phyloP scores from a whole-genome alignment of 2,888 invertebrate genomes.

The Sinopyrophorus schimmeli region DNA sequence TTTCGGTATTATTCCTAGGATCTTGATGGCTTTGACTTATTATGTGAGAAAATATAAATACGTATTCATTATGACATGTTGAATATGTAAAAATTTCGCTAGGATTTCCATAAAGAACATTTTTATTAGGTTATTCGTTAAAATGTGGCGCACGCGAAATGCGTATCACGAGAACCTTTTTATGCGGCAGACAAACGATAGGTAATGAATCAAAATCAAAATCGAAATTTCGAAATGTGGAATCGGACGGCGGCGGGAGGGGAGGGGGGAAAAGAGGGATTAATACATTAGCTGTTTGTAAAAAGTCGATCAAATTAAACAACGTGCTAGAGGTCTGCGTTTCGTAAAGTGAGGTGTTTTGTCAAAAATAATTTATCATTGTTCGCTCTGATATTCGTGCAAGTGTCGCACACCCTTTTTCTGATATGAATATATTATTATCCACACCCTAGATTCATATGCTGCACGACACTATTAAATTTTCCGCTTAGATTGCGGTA shows the following conservation, averaged over 20 bases:
- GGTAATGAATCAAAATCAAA: slow-evolving; percentile 22
- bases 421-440: slow-evolving; percentile 40
- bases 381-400: slow-evolving; percentile 34
- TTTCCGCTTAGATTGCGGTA: slow-evolving; percentile 42
- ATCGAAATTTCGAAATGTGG: too few species aligned
- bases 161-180: slow-evolving; percentile 28
- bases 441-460: slow-evolving; percentile 38
- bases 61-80: slow-evolving; percentile 25
- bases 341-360: slow-evolving; percentile 11
- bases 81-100: slow-evolving; percentile 27
- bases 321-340: not conserved
- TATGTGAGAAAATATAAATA: slow-evolving; percentile 25
- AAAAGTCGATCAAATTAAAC: not conserved
- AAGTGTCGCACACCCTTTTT: slow-evolving; percentile 37
- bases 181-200: slow-evolving; percentile 20
- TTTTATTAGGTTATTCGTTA: slow-evolving; percentile 20
- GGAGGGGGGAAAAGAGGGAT: too few species aligned
- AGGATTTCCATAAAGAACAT: slow-evolving; percentile 23
- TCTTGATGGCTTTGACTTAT: slow-evolving; percentile 16
- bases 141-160: slow-evolving; percentile 28
- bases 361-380: slow-evolving; percentile 29
- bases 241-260: too few species aligned
- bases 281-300: slow-evolving; percentile 1
- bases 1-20: slow-evolving; percentile 2
- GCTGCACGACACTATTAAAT: slow-evolving; percentile 42